Base-by-base conservation (phyloP, 2,888 invertebrate species). In the Sinohyriopsis cumingii region DNA sequence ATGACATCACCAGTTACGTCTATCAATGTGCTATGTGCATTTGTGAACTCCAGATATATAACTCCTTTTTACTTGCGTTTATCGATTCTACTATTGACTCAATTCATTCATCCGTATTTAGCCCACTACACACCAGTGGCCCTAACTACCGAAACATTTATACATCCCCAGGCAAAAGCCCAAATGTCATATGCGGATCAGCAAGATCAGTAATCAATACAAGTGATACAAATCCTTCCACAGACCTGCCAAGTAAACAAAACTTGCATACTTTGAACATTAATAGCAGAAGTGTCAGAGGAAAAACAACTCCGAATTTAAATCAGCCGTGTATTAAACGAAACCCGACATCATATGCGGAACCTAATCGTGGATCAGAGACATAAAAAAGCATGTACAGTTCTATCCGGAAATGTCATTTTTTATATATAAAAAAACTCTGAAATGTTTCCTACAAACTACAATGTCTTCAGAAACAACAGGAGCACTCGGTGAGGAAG, bases 311-410 rank as follows among this genome's bases (percentile, higher is more conserved):
- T 28, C 54, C 9, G 54, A 65, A 63, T 65, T 65, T 33, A 62
- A 63, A 63, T n/a, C 59, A 22, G 56, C 56, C 9, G 12, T 64
- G 5, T 33, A 70, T 18, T 70, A 70, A 45, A 63, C 63, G n/a
- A 67, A 70, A 63, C 66, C 62, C 54, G 67, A 70, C 20, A 59
- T 67, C 20, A 70, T 67, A 12, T 63, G 67, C 22, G 63, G 67
- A 3, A 67, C 65, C 5, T 62, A 69, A 45, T 69, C 69, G 2
- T 65, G 61, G 62, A 54, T 69, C 22, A n/a, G 63, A 7, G 67
- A 67, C n/a, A n/a, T 55, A 5, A 28, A 63, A 71, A 67, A 59
- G n/a, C 64, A 15, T 64, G 70, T 22, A 66, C 67, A 63, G 4
- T 54, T 7, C 33, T 2, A 53, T 9, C 0, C 5, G 15, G 33